These are phyloP conservation scores for Abramis brama DNA, from an alignment of 2,113 vertebrate species.

Conservation along the genomic window DNA sequence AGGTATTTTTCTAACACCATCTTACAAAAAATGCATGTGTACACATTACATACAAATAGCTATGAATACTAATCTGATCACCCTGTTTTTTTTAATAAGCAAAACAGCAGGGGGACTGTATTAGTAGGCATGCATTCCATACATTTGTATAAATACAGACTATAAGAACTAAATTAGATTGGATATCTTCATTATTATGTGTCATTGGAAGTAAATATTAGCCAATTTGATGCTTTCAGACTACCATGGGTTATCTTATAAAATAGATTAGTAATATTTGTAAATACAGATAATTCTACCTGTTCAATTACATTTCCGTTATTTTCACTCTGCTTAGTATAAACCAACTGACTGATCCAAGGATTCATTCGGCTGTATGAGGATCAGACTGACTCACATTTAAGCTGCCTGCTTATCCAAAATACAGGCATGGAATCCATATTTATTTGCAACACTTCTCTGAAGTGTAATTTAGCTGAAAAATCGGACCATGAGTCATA, in stretches of 20 bases:
- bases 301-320: slow-evolving; percentile 10
- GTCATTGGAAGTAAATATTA: neutral
- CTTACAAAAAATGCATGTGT: neutral
- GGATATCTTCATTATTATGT: too few species aligned
- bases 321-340: slow-evolving; percentile 18
- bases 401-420: slow-evolving; percentile 25
- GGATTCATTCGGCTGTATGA: slow-evolving; percentile 9
- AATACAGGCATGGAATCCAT: slow-evolving; percentile 39
- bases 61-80: neutral
- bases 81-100: neutral
- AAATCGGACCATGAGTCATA: slow-evolving; percentile 46
- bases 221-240: neutral
- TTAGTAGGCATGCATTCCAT: neutral
- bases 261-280: neutral
- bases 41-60: neutral
- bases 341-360: slow-evolving; percentile 4
- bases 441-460: slow-evolving; percentile 44
- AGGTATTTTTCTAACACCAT: neutral
- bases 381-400: slow-evolving; percentile 35
- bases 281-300: slow-evolving; percentile 3
- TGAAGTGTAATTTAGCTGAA: slow-evolving; percentile 48
- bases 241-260: neutral
- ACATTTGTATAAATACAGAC: neutral
- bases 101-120: neutral
- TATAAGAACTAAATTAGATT: too few species aligned